A percentile compares a stretch with the other conserved stretches of the same genome.
These are phyloP conservation scores for Cyprinus carpio DNA, from an alignment of 2,113 vertebrate species.

Conservation along the genomic window DNA sequence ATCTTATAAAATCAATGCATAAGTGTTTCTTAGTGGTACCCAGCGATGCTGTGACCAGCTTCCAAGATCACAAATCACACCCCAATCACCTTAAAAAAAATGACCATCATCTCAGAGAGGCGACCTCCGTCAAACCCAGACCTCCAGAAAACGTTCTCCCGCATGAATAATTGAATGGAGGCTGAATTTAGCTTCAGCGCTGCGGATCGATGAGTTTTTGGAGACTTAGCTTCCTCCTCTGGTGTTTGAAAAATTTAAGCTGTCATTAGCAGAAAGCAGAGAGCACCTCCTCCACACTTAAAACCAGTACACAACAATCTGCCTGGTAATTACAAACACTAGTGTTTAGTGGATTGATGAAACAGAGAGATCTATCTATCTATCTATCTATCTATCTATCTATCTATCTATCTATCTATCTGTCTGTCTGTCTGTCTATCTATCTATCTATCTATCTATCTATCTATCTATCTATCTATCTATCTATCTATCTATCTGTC, in stretches of 20 bases:
- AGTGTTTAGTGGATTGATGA: no score
- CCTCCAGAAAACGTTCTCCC: slow-evolving; percentile 49
- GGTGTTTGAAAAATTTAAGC: slow-evolving; percentile 49
- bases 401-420: no score
- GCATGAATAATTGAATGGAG: slow-evolving; percentile 71
- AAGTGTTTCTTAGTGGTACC: no score
- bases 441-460: not conserved
- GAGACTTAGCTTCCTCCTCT: slow-evolving; percentile 57
- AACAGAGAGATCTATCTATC: no score
- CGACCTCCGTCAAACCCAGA: not conserved
- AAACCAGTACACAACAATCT: not conserved
- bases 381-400: no score
- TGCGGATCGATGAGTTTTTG: slow-evolving; percentile 64
- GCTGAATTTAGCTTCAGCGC: slow-evolving; percentile 65
- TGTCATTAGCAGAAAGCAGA: not conserved
- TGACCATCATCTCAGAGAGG: not conserved
- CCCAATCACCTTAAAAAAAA: no score
- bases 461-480: not conserved
- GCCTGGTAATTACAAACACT: no score
- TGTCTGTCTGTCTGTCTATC: not conserved
- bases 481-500: no score
- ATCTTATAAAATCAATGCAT: no score
- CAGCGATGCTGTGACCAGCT: no score
- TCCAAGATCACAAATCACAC: no score
- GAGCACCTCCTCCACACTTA: not conserved